Evolutionary conservation across 2,113 vertebrate species (phyloP), one percentile per base, ranked within the genome.

Genomic region (Boleophthalmus pectinirostris): DNA sequence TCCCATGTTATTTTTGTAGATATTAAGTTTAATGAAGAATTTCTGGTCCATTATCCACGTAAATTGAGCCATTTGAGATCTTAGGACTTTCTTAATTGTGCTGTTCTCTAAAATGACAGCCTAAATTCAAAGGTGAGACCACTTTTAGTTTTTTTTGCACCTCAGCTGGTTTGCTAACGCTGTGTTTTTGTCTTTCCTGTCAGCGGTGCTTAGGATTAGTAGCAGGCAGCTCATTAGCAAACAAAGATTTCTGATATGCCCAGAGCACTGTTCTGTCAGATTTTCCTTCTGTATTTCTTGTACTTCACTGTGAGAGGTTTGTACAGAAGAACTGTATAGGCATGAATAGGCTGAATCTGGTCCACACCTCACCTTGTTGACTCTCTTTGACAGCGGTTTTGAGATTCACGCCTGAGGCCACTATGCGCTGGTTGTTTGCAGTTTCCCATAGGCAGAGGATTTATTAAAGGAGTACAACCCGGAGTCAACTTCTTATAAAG

Each of bases 171-270:
- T 65, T 47, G 64, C 75, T 65, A 68, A 63, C 68, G 61, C 33
- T 83, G 57, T 49, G 33, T 80, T 86, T 72, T 77, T 67, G 70
- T 75, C 63, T 69, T 25, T 51, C 65, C 23, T 75, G 18, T 11
- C 5, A 69, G 24, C 73, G 60, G 66, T 29, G 51, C 64, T 46
- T 8, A 46, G 20, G 43, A 77, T 61, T 63, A 21, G 35, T 61
- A 70, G 72, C 81, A 70, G 35, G 75, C 69, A 54, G 53, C 68
- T 80, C 56, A 74, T 71, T 76, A 80, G 63, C 33, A 23, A 14
- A 47, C 49, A 66, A 54, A 74, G 70, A 77, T 58, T 83, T 77
- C 54, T 79, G 43, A 71, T 51, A 80, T 20, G 14, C 67, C 38
- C 43, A 63, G 54, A 14, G 46, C 69, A 64, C 66, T 66, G 24